Base-by-base conservation (phyloP, 1,140 invertebrate genomes). In the Prorops nasuta region DNA sequence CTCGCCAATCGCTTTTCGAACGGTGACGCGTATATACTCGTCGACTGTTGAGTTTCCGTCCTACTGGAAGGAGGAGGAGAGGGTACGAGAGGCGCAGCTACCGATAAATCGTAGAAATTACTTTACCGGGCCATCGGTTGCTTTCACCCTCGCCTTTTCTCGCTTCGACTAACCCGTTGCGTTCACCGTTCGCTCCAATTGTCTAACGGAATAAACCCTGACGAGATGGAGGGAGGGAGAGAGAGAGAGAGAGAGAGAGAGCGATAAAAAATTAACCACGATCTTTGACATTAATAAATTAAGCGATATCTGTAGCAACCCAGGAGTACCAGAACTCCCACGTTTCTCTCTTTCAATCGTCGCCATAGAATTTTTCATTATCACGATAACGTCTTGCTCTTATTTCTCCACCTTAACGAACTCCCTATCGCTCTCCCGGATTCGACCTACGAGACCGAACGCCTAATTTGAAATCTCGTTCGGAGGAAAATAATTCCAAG, bases 71-170 rank as follows among this genome's bases (percentile, higher is more conserved):
- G 24, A 28, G 24, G 24, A 28, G 24, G 24, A 28, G 24, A 10
- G 24, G 24, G 24, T 6, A 28, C 24, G 4, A 28, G n/a, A n/a
- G n/a, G 4, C 10, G 4, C 10, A 28, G 4, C 24, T 6, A 10
- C 24, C 24, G 24, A 28, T 28, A 28, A 28, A 28, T 28, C 24
- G 24, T 10, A 28, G 24, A 28, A 28, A 28, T 76, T 76, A 76
- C 71, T 72, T 72, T 71, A 58, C 48, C 53, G 54, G 49, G 60
- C 46, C 51, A 34, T 16, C 47, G 41, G 49, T 34, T 36, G 36
- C 44, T 46, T 32, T 28, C 24, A 10, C 24, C 10, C 10, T 28
- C 24, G 24, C 10, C 24, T 28, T 6, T 28, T 6, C 24, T 28
- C 24, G 24, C 24, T 28, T 28, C 24, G 10, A 6, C 24, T 10